Evolutionary conservation across 2,888 invertebrate genomes (phyloP), one percentile per base, ranked within the genome.

Genomic region (Merodon equestris): DNA sequence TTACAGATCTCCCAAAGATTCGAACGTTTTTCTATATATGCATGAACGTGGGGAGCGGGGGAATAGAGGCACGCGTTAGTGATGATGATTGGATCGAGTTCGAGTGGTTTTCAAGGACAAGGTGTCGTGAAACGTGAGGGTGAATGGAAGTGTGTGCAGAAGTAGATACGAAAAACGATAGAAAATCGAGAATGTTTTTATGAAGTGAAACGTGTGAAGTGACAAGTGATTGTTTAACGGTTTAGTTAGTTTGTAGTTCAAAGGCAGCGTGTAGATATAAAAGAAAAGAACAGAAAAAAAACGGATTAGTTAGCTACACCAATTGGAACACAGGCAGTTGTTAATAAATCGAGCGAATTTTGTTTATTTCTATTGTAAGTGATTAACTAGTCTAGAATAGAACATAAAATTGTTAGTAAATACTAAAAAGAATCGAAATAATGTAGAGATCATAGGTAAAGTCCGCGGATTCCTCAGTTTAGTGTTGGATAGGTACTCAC

Each of bases 401-500:
- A 9, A 66, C 36, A 58, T 13, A 47, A 54, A 68, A 53, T n/a
- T 14, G 15, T 38, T 50, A 42, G 68, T 77, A 82, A 82, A 76
- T 51, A 71, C 53, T 67, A 63, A 70, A 56, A 70, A 38, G 70
- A 54, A 71, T 60, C 57, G 56, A 79, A 77, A 13, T 18, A 74
- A 47, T 60, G 54, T 70, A 79, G 74, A 7, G 27, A 27, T 27
- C 7, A 68, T 70, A 53, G 3, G 40, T n/a, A 40, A 9, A 3
- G 40, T 67, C 61, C 68, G 51, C 18, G 64, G 47, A 40, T 53
- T 58, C 38, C 17, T 53, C 48, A 56, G 42, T 40, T 56, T 48
- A 57, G 27, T 50, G 13, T 19, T 13, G 58, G 2, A 42, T 81
- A 27, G 63, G 36, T 60, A 89, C 88, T 87, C 87, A 95, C 95